Conservation (phyloP, 2,888 invertebrate species). For the Pachliopta kotzebuea region DNA sequence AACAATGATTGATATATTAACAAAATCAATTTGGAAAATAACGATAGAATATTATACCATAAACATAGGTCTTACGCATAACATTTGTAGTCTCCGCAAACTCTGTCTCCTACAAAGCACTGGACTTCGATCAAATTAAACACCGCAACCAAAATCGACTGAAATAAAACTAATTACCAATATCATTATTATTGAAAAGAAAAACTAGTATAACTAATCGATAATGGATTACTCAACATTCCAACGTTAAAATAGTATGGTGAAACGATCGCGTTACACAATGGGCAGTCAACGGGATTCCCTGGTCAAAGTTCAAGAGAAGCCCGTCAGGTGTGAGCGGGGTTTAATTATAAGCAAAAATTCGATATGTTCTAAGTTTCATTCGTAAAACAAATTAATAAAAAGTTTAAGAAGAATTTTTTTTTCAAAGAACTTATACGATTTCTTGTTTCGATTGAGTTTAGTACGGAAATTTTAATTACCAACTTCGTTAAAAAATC, state of each 20-base stretch:
- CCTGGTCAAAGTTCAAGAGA: conserved; percentile 72
- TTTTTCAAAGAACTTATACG: conserved; percentile 16
- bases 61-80: too few species aligned
- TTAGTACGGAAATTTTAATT: conserved; percentile 20
- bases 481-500: conserved; percentile 9
- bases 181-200: neutral
- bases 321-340: conserved; percentile 62
- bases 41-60: too few species aligned
- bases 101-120: too few species aligned
- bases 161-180: neutral
- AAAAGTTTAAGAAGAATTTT: conserved; percentile 19
- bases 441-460: conserved; percentile 8
- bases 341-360: conserved; percentile 60
- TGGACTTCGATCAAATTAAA: too few species aligned
- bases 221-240: conserved; percentile 44
- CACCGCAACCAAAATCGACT: neutral
- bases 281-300: conserved; percentile 61
- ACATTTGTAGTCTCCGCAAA: too few species aligned
- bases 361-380: conserved; percentile 40
- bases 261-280: conserved; percentile 64
- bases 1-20: too few species aligned
- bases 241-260: conserved; percentile 37
- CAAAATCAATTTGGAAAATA: too few species aligned
- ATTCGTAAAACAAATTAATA: conserved; percentile 30
- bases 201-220: conserved; percentile 37